Conservation (phyloP, 1,140 invertebrate species). For the Lepidotrigona ventralis region DNA sequence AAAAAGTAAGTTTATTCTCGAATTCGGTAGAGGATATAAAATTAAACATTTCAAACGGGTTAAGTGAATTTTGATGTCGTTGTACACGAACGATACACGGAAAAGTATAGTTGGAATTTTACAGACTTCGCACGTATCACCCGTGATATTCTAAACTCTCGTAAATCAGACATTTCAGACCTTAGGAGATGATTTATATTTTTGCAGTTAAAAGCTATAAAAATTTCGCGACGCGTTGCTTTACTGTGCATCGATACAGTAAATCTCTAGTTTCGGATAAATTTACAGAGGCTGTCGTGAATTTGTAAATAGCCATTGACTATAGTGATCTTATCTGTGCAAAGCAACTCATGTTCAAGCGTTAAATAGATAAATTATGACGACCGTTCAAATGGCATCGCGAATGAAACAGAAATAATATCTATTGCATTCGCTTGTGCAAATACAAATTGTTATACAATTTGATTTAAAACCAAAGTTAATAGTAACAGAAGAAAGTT, state of each 20-base stretch:
- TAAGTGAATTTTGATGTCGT: slow-evolving; percentile 1
- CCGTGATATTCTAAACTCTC: neutral
- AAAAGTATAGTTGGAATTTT: neutral
- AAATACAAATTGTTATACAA: neutral
- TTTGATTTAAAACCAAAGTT: neutral
- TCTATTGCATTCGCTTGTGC: neutral
- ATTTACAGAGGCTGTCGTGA: neutral
- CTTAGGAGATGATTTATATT: neutral
- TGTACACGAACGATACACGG: neutral
- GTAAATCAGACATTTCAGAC: slow-evolving; percentile 8
- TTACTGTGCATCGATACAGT: neutral
- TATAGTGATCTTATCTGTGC: neutral
- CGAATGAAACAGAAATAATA: neutral
- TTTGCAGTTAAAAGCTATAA: neutral
- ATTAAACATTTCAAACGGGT: neutral
- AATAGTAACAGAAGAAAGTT: neutral
- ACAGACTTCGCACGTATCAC: slow-evolving; percentile 8
- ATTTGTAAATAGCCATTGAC: neutral
- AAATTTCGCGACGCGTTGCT: neutral
- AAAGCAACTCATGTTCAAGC: neutral
- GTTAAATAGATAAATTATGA: slow-evolving; percentile 1
- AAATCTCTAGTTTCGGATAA: neutral
- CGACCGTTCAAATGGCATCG: neutral
- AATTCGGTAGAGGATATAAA: too few species aligned
- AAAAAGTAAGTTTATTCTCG: too few species aligned